phyloP scores from a whole-genome alignment of 2,113 vertebrate genomes.

The Nothoprocta pentlandii region DNA sequence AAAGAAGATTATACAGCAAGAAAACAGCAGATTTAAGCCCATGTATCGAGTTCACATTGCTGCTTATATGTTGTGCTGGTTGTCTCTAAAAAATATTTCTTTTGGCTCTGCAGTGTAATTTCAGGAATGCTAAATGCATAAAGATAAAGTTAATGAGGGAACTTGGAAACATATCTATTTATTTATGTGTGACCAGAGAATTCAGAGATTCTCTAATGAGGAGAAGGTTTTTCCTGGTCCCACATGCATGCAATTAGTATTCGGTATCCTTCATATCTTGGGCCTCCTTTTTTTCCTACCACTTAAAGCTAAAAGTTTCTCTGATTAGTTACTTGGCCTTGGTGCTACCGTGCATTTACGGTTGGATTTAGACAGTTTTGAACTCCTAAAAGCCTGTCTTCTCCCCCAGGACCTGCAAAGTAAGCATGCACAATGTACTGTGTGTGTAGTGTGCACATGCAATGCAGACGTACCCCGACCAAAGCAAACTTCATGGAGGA shows the following conservation, averaged over 20 bases:
- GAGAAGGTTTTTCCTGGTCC: not conserved
- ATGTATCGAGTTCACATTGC: not conserved
- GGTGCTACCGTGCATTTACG: not conserved
- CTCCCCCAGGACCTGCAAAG: not conserved
- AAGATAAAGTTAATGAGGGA: not conserved
- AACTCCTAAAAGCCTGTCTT: not conserved
- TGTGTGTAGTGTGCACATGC: too few relatives aligned
- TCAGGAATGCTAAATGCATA: not conserved
- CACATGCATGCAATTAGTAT: too few relatives aligned
- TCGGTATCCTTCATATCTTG: not conserved
- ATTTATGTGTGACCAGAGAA: not conserved
- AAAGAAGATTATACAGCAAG: not conserved
- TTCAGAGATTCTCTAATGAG: not conserved
- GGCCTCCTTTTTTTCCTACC: not conserved
- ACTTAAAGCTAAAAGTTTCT: not conserved
- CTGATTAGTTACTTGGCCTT: not conserved
- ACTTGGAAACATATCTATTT: not conserved
- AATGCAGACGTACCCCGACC: not conserved
- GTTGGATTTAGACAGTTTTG: not conserved
- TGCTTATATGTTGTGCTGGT: not conserved
- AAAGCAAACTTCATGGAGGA: not conserved
- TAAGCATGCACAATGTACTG: too few relatives aligned
- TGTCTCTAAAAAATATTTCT: not conserved
- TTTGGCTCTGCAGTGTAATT: not conserved
- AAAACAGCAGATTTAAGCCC: not conserved